Base-by-base conservation (phyloP, 2,797 vertebrate genomes). In the Rallus crepitans region DNA sequence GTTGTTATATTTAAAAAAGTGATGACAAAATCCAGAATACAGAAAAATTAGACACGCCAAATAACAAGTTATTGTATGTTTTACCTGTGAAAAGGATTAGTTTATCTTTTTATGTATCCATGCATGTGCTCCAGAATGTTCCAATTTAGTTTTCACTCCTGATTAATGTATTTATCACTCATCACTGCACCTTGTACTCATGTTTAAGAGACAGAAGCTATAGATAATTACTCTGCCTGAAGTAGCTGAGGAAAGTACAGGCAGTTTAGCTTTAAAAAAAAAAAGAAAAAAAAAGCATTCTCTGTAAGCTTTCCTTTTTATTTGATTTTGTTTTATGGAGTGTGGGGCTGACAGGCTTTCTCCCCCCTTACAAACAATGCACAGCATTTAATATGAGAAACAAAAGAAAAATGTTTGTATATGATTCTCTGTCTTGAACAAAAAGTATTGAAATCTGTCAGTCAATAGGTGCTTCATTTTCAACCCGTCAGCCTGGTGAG, bases 21-120 rank as follows among this genome's bases (percentile, higher is more conserved):
- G 96, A 98, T 98, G 89, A 97, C 96, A 94, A 98, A 98, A 98
- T 97, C 56, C 85, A 83, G 86, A 98, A 98, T 98, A 96, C 94
- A 97, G 92, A 97, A 98, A 98, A 98, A 97, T 97, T 97, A 95
- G 59, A 53, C 84, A 25, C 59, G 82, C 55, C 92, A 86, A 87
- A 90, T 91, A 90, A 47, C 27, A 90, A 73, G 17, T 47, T 95
- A 30, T 64, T 92, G 25, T 52, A 35, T 33, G 18, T 39, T 94
- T 94, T 76, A 79, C 42, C 31, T 50, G 11, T 52, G 5, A 31
- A 68, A 76, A 63, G 17, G 20, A 52, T 53, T 70, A 14, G 12
- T 80, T 87, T 61, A 39, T 72, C 31, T 52, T 81, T 64, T n/a
- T 21, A 61, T 72, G n/a, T 23, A 68, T 64, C 27, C 7, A 1